These are phyloP conservation scores for Sinohyriopsis cumingii DNA, from an alignment of 2,888 invertebrate species.

Conservation along the genomic window DNA sequence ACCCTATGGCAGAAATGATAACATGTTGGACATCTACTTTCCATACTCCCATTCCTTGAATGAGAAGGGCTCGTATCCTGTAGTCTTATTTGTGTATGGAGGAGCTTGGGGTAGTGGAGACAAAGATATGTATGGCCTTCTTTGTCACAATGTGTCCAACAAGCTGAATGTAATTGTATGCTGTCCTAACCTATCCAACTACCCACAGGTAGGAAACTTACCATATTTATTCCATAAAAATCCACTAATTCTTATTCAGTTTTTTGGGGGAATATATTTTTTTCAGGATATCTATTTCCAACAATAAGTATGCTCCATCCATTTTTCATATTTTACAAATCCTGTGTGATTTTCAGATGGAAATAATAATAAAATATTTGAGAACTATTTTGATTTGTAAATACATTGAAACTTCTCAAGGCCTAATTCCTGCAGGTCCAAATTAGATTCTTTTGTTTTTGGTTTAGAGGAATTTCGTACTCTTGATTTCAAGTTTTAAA, in stretches of 20 bases:
- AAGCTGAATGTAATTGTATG: conserved; percentile 59
- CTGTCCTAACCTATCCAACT: conserved; percentile 66
- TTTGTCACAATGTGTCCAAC: conserved; percentile 62
- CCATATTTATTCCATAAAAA: background rate
- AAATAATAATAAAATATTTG: too few relatives aligned
- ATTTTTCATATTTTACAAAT: background rate
- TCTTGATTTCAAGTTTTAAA: too few relatives aligned
- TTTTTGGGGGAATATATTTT: background rate
- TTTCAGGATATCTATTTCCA: conserved; percentile 1
- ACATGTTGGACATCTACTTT: conserved; percentile 62
- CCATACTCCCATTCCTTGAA: conserved; percentile 29
- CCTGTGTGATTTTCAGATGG: background rate
- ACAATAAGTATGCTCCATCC: background rate
- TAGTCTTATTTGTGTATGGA: conserved; percentile 67
- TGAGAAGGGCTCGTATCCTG: conserved; percentile 36
- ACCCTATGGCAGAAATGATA: conserved; percentile 62
- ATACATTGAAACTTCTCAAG: too few relatives aligned
- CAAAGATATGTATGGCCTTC: conserved; percentile 65
- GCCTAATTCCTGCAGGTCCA: too few relatives aligned
- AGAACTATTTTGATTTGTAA: too few relatives aligned
- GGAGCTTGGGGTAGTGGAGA: conserved; percentile 68
- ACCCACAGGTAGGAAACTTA: conserved; percentile 61
- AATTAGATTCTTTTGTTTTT: too few relatives aligned
- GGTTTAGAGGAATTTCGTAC: too few relatives aligned
- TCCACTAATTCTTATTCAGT: background rate